phyloP scores from a whole-genome alignment of 2,797 vertebrate species.

The Otus scops region DNA sequence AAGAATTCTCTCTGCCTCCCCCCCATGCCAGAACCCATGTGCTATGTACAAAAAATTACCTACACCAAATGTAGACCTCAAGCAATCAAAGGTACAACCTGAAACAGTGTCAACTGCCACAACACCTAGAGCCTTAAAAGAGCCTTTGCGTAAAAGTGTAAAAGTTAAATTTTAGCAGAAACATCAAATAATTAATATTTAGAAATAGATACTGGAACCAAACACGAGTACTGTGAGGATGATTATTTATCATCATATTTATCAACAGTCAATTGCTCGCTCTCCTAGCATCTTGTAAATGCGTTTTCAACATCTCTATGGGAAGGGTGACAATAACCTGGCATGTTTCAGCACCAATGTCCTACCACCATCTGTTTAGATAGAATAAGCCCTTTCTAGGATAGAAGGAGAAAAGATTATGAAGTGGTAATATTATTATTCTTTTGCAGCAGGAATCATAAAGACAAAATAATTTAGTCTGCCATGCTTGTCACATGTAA shows the following conservation, averaged over 20 bases:
- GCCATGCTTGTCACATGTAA: not conserved
- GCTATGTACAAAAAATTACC: not conserved
- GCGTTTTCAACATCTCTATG: constrained; percentile 94
- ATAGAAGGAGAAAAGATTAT: not conserved
- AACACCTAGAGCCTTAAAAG: not conserved
- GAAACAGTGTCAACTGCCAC: not conserved
- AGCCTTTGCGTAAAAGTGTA: not conserved
- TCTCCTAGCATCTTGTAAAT: constrained; percentile 87
- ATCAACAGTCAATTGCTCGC: constrained; percentile 69
- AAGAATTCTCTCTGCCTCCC: not conserved
- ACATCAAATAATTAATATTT: too few species aligned
- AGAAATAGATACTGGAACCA: not conserved
- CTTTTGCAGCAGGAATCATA: not conserved
- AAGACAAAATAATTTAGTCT: not conserved
- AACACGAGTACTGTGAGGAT: not conserved
- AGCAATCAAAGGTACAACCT: not conserved
- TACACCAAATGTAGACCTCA: not conserved
- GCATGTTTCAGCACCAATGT: constrained; percentile 85
- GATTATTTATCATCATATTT: not conserved
- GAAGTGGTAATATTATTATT: not conserved
- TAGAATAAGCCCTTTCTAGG: constrained; percentile 77
- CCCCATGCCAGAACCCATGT: not conserved
- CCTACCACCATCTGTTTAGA: constrained; percentile 85
- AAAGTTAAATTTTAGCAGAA: not conserved
- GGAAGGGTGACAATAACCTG: constrained; percentile 89